These are phyloP conservation scores for Drosophila pseudoananassae DNA, from an alignment of 1,140 invertebrate species.

Conservation along the genomic window DNA sequence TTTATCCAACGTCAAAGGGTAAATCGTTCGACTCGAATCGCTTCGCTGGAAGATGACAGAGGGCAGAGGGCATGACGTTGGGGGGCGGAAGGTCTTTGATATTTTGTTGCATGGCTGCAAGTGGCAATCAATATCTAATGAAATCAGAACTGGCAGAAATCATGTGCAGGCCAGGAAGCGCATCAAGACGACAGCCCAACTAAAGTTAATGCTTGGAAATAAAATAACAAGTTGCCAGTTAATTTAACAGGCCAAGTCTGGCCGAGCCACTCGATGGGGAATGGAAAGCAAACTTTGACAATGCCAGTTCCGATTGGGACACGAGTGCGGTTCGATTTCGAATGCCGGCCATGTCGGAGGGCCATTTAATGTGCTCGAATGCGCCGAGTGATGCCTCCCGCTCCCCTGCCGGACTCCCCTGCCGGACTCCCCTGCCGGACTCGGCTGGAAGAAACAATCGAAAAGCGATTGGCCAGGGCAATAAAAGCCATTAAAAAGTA, in stretches of 20 bases:
- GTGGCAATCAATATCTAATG: conserved; percentile 59
- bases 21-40: conserved; percentile 11
- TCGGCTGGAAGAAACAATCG: conserved; percentile 43
- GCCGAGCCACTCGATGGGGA: background rate
- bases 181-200: background rate
- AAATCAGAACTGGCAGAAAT: conserved; percentile 21
- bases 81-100: conserved; percentile 16
- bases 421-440: background rate
- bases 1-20: conserved; percentile 22
- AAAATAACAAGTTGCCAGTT: background rate
- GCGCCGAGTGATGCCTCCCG: conserved; percentile 25
- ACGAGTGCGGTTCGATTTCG: conserved; percentile 27
- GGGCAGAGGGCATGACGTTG: no score
- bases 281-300: conserved; percentile 18
- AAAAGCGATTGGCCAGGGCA: conserved; percentile 63
- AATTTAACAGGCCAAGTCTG: background rate
- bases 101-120: conserved; percentile 20
- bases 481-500: conserved; percentile 74
- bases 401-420: background rate
- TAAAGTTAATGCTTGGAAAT: background rate
- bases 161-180: background rate
- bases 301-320: conserved; percentile 22
- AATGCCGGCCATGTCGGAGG: conserved; percentile 39
- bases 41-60: no score
- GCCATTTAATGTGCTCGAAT: conserved; percentile 57